phyloP scores from a whole-genome alignment of 1,140 invertebrate species.

The Epicauta chinensis region DNA sequence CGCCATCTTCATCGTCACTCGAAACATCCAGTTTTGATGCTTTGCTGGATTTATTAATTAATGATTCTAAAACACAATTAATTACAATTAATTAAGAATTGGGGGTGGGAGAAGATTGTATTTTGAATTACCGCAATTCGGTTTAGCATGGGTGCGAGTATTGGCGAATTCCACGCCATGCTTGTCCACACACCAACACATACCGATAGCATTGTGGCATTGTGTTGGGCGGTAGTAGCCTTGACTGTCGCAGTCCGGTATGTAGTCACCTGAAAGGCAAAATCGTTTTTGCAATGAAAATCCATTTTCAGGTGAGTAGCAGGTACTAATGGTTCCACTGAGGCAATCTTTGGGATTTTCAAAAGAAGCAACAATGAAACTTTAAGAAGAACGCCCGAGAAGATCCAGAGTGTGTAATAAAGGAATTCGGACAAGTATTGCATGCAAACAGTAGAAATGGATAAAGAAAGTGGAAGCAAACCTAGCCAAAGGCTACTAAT shows the following conservation, averaged over 20 bases:
- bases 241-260: constrained; percentile 77
- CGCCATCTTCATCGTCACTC: constrained; percentile 61
- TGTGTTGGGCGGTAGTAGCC: constrained; percentile 82
- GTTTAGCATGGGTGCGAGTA: constrained; percentile 75
- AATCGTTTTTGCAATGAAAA: neutral
- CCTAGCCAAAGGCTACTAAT: too few species aligned
- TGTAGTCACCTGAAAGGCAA: constrained; percentile 59
- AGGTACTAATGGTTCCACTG: too few species aligned
- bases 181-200: constrained; percentile 91
- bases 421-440: too few species aligned
- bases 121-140: constrained; percentile 70
- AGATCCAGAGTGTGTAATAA: too few species aligned
- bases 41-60: neutral
- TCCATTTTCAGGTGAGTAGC: too few species aligned
- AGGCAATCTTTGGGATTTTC: too few species aligned
- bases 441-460: too few species aligned
- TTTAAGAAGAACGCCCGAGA: too few species aligned
- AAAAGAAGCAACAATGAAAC: too few species aligned
- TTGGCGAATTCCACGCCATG: constrained; percentile 84
- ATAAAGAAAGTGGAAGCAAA: too few species aligned
- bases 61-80: constrained; percentile 20
- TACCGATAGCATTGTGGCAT: constrained; percentile 73
- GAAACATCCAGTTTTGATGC: constrained; percentile 24
- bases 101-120: too few species aligned
- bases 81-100: constrained; percentile 27